Conservation (phyloP, 1,140 invertebrate species). For the Dufourea novaeangliae region DNA sequence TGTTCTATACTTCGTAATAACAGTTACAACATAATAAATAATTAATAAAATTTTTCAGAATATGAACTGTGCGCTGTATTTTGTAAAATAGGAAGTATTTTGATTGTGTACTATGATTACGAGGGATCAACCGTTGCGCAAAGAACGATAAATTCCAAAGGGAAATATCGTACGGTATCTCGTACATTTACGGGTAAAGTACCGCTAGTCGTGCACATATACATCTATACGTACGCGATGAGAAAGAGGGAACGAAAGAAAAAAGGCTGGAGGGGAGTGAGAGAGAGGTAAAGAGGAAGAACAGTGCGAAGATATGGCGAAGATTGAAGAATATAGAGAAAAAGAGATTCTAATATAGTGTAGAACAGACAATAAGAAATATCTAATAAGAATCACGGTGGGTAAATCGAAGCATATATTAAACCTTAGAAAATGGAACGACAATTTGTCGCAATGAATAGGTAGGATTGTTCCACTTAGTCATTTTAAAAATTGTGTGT, state of each 20-base stretch:
- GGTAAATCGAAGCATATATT: background rate
- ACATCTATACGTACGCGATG: slow-evolving; percentile 8
- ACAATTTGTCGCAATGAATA: slow-evolving; percentile 10
- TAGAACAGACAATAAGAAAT: slow-evolving; percentile 1
- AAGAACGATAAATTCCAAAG: slow-evolving; percentile 64
- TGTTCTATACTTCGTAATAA: background rate
- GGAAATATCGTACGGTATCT: slow-evolving; percentile 72
- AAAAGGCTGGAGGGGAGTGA: slow-evolving; percentile 43
- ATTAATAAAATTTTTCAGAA: background rate
- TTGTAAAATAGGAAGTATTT: background rate
- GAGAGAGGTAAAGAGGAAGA: slow-evolving; percentile 54
- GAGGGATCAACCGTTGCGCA: slow-evolving; percentile 49
- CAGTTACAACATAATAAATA: background rate
- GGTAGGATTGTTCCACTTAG: background rate
- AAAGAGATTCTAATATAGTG: slow-evolving; percentile 27
- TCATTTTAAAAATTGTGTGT: background rate
- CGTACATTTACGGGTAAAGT: slow-evolving; percentile 72
- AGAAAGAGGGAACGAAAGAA: slow-evolving; percentile 50
- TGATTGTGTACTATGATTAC: slow-evolving; percentile 35
- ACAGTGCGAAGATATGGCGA: slow-evolving; percentile 43
- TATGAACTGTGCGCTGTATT: background rate
- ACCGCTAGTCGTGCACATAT: slow-evolving; percentile 69
- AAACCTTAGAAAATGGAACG: background rate
- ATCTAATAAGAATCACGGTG: background rate
- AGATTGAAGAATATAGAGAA: slow-evolving; percentile 39